These are phyloP conservation scores for Sepiola atlantica DNA, from an alignment of 2,888 invertebrate species.

Conservation along the genomic window DNA sequence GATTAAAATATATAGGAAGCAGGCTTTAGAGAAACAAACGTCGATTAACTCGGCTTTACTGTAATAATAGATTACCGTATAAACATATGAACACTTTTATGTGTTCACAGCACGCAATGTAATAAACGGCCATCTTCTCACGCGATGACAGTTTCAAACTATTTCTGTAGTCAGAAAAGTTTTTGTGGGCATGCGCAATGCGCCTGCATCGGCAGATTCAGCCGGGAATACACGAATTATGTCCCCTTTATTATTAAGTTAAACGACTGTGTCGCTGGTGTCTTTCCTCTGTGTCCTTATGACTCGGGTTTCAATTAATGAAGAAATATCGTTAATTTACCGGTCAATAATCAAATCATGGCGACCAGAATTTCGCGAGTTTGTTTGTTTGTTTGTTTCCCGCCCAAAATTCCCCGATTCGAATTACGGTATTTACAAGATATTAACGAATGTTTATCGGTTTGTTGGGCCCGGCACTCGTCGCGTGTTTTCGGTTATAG, in stretches of 20 bases:
- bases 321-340: neutral
- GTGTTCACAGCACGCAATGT: neutral
- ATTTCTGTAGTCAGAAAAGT: neutral
- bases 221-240: constrained; percentile 8
- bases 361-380: neutral
- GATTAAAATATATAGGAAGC: no score
- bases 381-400: neutral
- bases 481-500: neutral
- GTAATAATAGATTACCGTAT: no score
- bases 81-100: no score
- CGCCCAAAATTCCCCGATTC: neutral
- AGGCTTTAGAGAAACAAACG: no score
- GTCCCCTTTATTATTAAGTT: constrained; percentile 23
- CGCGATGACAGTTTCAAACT: neutral
- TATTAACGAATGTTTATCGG: neutral
- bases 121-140: neutral
- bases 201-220: neutral
- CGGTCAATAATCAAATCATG: neutral
- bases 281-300: neutral
- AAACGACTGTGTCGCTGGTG: neutral
- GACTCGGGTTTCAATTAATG: neutral
- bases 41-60: no score
- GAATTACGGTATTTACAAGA: neutral
- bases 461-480: neutral
- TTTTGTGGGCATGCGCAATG: neutral